Evolutionary conservation across 2,888 invertebrate species (phyloP).

Genomic region (Sminthurinus aureus): DNA sequence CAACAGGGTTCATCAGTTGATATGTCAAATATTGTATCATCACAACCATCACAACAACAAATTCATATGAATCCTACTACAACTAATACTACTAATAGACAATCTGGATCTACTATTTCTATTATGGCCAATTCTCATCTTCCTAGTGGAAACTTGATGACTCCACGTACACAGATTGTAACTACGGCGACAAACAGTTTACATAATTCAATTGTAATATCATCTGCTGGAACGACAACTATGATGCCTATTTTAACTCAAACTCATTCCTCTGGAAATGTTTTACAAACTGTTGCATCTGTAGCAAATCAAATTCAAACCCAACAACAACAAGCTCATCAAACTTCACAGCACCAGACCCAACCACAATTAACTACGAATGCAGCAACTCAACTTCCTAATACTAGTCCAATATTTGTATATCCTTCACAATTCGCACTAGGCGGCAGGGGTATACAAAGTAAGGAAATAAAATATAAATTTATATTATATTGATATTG

Average conservation of each 20-base stretch:
- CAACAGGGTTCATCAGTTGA: slow-evolving; percentile 34
- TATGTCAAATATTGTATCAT: slow-evolving; percentile 5
- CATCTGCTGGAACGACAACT: slow-evolving; percentile 28
- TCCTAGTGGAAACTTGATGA: slow-evolving; percentile 5
- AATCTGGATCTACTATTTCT: slow-evolving; percentile 20
- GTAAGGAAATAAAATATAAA: slow-evolving; percentile 33
- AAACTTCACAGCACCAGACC: slow-evolving; percentile 23
- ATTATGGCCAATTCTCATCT: slow-evolving; percentile 14
- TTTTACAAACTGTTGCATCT: slow-evolving; percentile 27
- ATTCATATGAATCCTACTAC: neutral
- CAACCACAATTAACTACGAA: slow-evolving; percentile 5
- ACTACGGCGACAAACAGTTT: neutral
- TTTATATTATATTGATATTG: slow-evolving; percentile 8
- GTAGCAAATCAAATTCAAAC: slow-evolving; percentile 26
- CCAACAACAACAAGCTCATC: slow-evolving; percentile 32
- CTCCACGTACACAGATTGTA: slow-evolving; percentile 2
- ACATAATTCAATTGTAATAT: slow-evolving; percentile 29
- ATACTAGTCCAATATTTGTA: slow-evolving; percentile 53
- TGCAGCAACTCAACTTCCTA: slow-evolving; percentile 40
- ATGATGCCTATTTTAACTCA: slow-evolving; percentile 28
- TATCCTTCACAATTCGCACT: slow-evolving; percentile 55
- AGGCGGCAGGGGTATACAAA: slow-evolving; percentile 54
- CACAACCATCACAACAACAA: neutral
- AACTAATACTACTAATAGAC: neutral
- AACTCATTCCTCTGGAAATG: slow-evolving; percentile 9